Evolutionary conservation across 2,888 invertebrate genomes (phyloP).

Genomic region (Molanna angustata): DNA sequence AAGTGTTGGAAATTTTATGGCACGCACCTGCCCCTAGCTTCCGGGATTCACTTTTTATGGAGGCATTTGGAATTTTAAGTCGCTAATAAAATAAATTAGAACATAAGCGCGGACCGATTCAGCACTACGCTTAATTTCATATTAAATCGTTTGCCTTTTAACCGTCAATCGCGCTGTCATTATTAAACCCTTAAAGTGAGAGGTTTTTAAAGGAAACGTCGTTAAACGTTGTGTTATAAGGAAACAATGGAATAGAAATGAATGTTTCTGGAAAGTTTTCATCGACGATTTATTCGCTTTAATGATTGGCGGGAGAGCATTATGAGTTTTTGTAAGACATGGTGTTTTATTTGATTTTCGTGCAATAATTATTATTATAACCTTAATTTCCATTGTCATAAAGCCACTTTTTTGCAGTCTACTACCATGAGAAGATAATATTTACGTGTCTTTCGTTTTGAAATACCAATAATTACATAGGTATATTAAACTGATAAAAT

Average conservation of each 20-base stretch:
- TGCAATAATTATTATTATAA: too few species aligned
- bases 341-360: too few species aligned
- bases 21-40: constrained; percentile 18
- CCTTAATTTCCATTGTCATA: too few species aligned
- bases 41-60: constrained; percentile 26
- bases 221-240: constrained; percentile 13
- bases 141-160: constrained; percentile 29
- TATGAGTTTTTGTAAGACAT: too few species aligned
- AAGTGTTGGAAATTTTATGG: constrained; percentile 21
- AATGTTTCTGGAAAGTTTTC: constrained; percentile 16
- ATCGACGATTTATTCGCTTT: constrained; percentile 7
- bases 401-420: too few species aligned
- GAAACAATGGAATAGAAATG: constrained; percentile 17
- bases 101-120: constrained; percentile 21
- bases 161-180: constrained; percentile 27
- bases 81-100: constrained; percentile 31
- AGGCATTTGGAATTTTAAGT: constrained; percentile 32
- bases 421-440: too few species aligned
- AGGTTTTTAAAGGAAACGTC: too few species aligned
- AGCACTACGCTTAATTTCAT: constrained; percentile 17
- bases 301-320: not conserved
- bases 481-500: too few species aligned
- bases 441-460: too few species aligned
- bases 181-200: constrained; percentile 23
- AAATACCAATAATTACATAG: too few species aligned